Conservation (phyloP, 2,113 vertebrate genomes). For the Herpetotheres cachinnans region DNA sequence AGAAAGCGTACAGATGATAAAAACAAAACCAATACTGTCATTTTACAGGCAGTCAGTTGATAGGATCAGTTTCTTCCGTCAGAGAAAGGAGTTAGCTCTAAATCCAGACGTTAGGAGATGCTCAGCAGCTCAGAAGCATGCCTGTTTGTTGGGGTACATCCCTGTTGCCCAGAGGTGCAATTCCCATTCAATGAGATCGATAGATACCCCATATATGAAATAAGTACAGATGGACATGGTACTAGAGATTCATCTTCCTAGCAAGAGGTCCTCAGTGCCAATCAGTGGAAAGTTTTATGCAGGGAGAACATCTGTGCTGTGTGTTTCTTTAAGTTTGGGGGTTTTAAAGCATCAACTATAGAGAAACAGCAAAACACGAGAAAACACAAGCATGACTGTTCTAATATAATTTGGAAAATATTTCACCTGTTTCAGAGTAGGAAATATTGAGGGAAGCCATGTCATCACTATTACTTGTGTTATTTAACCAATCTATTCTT, state of each 20-base stretch:
- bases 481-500: conserved; percentile 88
- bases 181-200: neutral
- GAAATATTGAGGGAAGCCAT: conserved; percentile 1
- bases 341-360: neutral
- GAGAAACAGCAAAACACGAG: neutral
- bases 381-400: neutral
- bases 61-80: neutral
- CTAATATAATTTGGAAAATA: neutral
- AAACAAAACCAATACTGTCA: neutral
- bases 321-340: neutral
- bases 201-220: neutral
- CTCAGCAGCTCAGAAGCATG: neutral
- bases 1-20: neutral
- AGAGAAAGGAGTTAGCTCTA: neutral
- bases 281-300: neutral
- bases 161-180: neutral
- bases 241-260: neutral
- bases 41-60: neutral
- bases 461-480: neutral
- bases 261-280: neutral
- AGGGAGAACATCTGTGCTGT: neutral
- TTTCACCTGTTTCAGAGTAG: neutral
- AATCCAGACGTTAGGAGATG: neutral
- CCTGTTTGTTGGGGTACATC: neutral
- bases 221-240: neutral